These are phyloP conservation scores for Gopherus evgoodei DNA, from an alignment of 2,113 vertebrate genomes.

Conservation along the genomic window DNA sequence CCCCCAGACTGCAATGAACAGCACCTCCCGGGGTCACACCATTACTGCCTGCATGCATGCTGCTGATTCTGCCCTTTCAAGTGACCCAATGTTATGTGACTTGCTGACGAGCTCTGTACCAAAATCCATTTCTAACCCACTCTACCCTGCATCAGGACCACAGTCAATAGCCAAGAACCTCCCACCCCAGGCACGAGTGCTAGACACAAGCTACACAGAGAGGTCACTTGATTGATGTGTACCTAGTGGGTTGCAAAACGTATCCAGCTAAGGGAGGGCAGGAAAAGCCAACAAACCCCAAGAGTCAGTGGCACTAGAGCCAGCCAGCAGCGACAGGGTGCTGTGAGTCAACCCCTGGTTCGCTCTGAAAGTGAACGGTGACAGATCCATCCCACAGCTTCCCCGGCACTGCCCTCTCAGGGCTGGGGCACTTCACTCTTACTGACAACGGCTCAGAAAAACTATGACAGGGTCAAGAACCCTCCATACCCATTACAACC, in stretches of 20 bases:
- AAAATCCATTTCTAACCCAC: neutral
- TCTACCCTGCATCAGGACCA: neutral
- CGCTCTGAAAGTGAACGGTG: neutral
- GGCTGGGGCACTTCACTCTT: neutral
- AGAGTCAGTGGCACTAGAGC: neutral
- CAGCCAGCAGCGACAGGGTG: neutral
- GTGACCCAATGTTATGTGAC: neutral
- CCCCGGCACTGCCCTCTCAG: neutral
- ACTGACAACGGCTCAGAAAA: neutral
- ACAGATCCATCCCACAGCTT: neutral
- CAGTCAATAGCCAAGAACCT: neutral
- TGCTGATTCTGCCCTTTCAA: neutral
- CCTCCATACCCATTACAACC: neutral
- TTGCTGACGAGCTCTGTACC: neutral
- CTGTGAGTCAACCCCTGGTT: neutral
- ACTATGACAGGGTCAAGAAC: neutral
- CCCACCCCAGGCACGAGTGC: neutral
- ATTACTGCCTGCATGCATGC: neutral
- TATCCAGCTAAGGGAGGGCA: neutral
- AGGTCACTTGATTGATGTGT: neutral
- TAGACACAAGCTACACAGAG: too few relatives aligned
- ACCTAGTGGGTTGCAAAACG: neutral
- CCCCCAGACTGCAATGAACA: accelerated
- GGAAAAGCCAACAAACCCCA: neutral
- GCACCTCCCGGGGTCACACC: neutral